Evolutionary conservation across 2,113 vertebrate species (phyloP).

Genomic region (Scomber scombrus): DNA sequence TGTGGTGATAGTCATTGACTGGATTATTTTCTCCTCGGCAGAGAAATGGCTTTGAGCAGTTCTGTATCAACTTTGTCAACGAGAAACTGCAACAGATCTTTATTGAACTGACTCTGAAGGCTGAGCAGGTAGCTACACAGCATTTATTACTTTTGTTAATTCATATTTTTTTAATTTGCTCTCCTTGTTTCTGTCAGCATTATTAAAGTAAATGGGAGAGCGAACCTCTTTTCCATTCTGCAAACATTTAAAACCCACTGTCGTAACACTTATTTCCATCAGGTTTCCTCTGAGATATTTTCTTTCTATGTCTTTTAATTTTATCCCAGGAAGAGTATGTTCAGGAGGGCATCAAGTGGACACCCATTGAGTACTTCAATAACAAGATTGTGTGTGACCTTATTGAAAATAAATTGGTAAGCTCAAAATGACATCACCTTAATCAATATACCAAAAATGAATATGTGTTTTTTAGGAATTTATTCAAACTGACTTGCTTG

Average conservation of each 20-base stretch:
- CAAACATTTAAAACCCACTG: too few species aligned
- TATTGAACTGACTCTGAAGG: constrained; percentile 97
- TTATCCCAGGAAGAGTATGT: constrained; percentile 94
- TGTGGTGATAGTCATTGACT: background rate
- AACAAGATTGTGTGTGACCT: constrained; percentile 99
- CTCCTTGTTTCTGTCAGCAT: background rate
- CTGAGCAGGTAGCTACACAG: constrained; percentile 90
- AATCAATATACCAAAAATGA: background rate
- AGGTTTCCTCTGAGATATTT: background rate
- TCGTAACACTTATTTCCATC: background rate
- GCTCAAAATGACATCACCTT: constrained; percentile 29
- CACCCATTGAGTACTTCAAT: constrained; percentile 97
- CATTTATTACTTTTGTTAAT: background rate
- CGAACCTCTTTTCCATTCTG: background rate
- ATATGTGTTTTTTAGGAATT: too few species aligned
- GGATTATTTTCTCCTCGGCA: constrained; percentile 62
- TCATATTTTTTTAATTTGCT: background rate
- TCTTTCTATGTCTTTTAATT: background rate
- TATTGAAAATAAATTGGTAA: constrained; percentile 98
- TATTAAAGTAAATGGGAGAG: background rate
- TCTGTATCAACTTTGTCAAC: constrained; percentile 99
- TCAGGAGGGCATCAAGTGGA: constrained; percentile 98
- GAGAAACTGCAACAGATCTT: constrained; percentile 99
- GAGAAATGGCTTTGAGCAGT: constrained; percentile 98
- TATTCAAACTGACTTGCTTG: too few species aligned